Percentiles rank a stretch among this genome's conserved stretches.
Evolutionary conservation across 2,888 invertebrate genomes (phyloP).

Genomic region (Dorcus hopei): DNA sequence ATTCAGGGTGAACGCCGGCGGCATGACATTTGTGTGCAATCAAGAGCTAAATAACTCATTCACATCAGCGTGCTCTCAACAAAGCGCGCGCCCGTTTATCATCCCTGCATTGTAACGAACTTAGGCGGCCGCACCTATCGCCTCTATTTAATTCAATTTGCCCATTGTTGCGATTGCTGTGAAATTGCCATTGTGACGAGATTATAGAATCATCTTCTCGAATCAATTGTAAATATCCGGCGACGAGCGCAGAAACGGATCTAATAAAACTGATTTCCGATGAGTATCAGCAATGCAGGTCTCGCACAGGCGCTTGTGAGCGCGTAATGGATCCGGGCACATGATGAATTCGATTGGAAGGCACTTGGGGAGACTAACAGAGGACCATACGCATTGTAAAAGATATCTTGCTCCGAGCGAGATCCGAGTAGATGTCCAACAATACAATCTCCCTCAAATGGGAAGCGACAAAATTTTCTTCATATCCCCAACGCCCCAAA

Average conservation of each 20-base stretch:
- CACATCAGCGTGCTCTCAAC: constrained; percentile 40
- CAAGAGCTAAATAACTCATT: constrained; percentile 47
- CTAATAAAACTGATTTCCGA: constrained; percentile 35
- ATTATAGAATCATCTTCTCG: constrained; percentile 26
- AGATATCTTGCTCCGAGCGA: too few relatives aligned
- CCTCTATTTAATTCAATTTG: constrained; percentile 26
- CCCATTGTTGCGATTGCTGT: constrained; percentile 1
- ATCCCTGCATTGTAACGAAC: constrained; percentile 27
- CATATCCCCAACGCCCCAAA: neutral
- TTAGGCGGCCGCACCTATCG: constrained; percentile 21
- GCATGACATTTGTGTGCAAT: constrained; percentile 47
- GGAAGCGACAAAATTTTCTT: constrained; percentile 17
- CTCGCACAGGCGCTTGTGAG: constrained; percentile 33
- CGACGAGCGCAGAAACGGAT: constrained; percentile 18
- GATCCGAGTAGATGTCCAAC: constrained; percentile 1
- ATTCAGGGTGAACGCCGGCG: constrained; percentile 39
- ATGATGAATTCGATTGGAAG: constrained; percentile 39
- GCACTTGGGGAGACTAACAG: constrained; percentile 25
- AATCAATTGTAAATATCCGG: constrained; percentile 21
- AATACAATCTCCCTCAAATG: constrained; percentile 13
- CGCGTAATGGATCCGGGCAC: constrained; percentile 37
- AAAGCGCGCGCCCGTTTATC: constrained; percentile 37
- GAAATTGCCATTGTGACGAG: constrained; percentile 4
- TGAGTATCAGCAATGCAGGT: constrained; percentile 35
- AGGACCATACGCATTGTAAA: constrained; percentile 24